phyloP scores from a whole-genome alignment of 2,888 invertebrate species.

The Plusia festucae region DNA sequence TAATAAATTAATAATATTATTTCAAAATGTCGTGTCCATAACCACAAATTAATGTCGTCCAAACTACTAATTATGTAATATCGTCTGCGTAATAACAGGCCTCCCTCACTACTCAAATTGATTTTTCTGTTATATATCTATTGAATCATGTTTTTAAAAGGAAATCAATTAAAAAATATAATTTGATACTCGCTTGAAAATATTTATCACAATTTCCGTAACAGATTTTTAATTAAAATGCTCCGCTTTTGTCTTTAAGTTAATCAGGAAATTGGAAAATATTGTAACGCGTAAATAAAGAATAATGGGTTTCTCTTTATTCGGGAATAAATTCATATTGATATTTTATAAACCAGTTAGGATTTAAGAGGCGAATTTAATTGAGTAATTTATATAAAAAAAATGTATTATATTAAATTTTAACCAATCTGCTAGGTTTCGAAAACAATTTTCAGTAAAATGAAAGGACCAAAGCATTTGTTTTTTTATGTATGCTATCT shows the following conservation, averaged over 20 bases:
- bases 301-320: slow-evolving; percentile 33
- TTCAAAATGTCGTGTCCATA: no score
- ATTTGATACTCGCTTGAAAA: slow-evolving; percentile 12
- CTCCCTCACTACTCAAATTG: no score
- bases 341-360: slow-evolving; percentile 3
- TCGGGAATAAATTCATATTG: slow-evolving; percentile 24
- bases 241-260: slow-evolving; percentile 21
- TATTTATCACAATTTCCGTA: slow-evolving; percentile 6
- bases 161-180: slow-evolving; percentile 21
- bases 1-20: no score
- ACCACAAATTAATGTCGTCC: no score
- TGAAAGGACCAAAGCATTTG: no score
- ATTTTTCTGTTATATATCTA: neutral
- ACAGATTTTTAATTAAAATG: slow-evolving; percentile 32
- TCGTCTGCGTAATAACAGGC: no score
- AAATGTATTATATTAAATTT: no score
- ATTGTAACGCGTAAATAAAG: slow-evolving; percentile 36
- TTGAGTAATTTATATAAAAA: neutral
- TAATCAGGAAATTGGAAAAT: slow-evolving; percentile 51
- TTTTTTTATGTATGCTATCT: no score
- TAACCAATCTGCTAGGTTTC: neutral
- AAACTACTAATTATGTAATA: no score
- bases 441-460: neutral
- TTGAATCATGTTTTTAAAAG: slow-evolving; percentile 9
- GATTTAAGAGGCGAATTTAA: slow-evolving; percentile 23